phyloP scores from a whole-genome alignment of 2,113 vertebrate species.

The Lanius ludovicianus region DNA sequence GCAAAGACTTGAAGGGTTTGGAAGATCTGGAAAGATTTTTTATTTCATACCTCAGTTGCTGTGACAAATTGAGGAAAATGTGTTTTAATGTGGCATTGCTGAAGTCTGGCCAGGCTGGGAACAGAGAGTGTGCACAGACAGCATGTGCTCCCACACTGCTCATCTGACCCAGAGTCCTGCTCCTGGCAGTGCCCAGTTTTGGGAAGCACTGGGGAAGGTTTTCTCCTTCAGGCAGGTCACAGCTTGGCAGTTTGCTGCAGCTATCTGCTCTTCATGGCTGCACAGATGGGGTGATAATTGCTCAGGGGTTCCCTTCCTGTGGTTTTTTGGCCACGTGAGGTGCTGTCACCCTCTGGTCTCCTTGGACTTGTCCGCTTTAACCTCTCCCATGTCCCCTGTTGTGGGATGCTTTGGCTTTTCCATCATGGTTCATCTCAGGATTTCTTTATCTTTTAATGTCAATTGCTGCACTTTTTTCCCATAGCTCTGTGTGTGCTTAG shows the following conservation, averaged over 20 bases:
- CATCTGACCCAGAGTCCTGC: not conserved
- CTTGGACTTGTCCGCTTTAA: not conserved
- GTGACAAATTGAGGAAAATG: slow-evolving; percentile 36
- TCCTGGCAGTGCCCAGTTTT: not conserved
- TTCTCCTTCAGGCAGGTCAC: not conserved
- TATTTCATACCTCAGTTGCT: not conserved
- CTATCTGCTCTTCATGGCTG: not conserved
- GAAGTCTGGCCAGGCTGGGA: not conserved
- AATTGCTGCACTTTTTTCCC: not conserved
- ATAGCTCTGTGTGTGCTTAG: not conserved
- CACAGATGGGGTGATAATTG: not conserved
- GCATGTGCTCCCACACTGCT: fast-evolving
- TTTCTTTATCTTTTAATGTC: not conserved
- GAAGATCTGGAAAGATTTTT: not conserved
- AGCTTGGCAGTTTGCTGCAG: not conserved
- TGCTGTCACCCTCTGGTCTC: not conserved
- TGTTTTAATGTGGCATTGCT: not conserved
- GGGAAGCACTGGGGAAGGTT: not conserved
- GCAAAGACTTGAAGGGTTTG: not conserved
- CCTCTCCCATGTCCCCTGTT: not conserved
- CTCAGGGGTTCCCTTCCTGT: not conserved
- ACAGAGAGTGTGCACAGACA: fast-evolving
- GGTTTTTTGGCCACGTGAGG: fast-evolving
- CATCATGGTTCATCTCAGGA: not conserved
- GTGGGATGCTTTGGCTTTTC: not conserved